Evolutionary conservation across 2,888 invertebrate species (phyloP), one percentile per base, ranked within the genome.

Genomic region (Melinopterus prodromus): DNA sequence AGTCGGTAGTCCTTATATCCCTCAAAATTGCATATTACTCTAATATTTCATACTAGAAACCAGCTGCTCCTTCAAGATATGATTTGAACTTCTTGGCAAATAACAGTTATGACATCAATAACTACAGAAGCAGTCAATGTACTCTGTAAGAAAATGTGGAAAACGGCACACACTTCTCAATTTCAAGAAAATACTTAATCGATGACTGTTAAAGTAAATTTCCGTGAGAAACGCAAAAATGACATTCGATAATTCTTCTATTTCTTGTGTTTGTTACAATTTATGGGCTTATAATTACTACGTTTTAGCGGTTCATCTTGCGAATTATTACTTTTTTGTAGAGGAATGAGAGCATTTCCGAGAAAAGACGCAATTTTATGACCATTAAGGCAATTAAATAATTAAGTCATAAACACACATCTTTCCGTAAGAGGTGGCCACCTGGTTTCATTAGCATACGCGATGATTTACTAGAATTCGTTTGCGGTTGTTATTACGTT

Each of bases 401-500:
- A 53, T 53, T 53, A 53, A 53, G 53, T 53, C 53, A 53, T 53
- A 53, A 53, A 53, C 53, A 53, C 53, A 53, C 53, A 53, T 53
- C 53, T 53, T 53, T 12, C 53, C 7, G 53, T 53, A 53, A 53
- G 53, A 2, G 12, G 53, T 53, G 53, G 5, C 53, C 53, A 53
- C 53, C 53, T 53, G 53, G 53, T 53, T 53, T 53, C 53, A 53
- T 53, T 53, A 53, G 53, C 53, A 53, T 53, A 53, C 1, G 12
- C 12, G 53, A 9, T 53, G 53, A 53, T 53, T 53, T 53, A 53
- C 53, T 53, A 6, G 53, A 53, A 53, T 53, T 53, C 53, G 53
- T 53, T 53, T 53, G 53, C 53, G 53, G 53, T 53, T 53, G 53
- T 12, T 12, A 53, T 53, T 53, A 53, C 53, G 5, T 12, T 53